A percentile compares a stretch with the other conserved stretches of the same genome.
Conservation (phyloP, 2,113 vertebrate genomes). For the Phodopus roborovskii region DNA sequence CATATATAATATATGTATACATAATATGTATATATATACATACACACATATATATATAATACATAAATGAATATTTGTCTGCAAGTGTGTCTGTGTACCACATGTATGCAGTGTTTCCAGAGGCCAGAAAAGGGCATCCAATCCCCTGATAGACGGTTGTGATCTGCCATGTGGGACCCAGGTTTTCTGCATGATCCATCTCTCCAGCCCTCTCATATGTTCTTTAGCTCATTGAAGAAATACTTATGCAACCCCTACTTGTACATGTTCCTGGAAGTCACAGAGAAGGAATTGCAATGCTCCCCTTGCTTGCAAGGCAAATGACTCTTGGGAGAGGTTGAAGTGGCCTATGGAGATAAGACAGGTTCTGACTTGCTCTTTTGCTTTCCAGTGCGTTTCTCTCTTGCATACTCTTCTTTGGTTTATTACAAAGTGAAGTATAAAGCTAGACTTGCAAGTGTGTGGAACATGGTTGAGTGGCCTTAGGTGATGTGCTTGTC, state of each 20-base stretch:
- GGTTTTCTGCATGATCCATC: neutral
- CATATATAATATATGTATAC: too few relatives aligned
- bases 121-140: neutral
- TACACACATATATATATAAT: neutral
- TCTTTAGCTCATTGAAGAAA: neutral
- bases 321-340: constrained; percentile 79
- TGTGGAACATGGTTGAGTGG: neutral
- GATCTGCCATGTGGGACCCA: neutral
- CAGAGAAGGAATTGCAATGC: neutral
- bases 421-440: neutral
- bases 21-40: neutral
- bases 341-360: constrained; percentile 86
- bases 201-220: neutral
- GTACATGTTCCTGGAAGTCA: neutral
- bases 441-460: neutral
- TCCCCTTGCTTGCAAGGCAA: constrained; percentile 80
- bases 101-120: neutral
- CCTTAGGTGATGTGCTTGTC: neutral
- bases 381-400: neutral
- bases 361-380: constrained; percentile 79
- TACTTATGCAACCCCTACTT: neutral
- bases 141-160: neutral
- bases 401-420: neutral
- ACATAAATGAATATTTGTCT: neutral
- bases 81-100: neutral